phyloP scores from a whole-genome alignment of 2,797 vertebrate species.

The Lepus oiostolus region DNA sequence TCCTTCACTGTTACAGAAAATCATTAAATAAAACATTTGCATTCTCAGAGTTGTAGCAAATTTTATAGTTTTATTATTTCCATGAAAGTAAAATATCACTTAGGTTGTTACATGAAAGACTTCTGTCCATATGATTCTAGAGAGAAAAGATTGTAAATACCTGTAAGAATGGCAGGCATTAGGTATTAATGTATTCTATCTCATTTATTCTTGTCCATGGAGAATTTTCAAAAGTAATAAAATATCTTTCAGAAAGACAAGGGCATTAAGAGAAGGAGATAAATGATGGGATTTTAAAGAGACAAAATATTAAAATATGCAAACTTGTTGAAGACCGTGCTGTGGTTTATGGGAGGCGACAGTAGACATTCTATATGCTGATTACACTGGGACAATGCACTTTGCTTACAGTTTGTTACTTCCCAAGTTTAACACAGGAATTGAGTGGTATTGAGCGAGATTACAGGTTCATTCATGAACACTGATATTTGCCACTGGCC shows the following conservation, averaged over 20 bases:
- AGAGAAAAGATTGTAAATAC: constrained; percentile 32
- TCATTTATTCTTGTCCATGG: not conserved
- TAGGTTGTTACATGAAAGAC: not conserved
- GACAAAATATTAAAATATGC: not conserved
- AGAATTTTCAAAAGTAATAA: constrained; percentile 3
- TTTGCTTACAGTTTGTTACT: not conserved
- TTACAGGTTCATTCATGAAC: not conserved
- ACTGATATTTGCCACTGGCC: not conserved
- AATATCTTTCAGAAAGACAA: constrained; percentile 18
- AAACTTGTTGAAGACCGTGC: not conserved
- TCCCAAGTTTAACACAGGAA: not conserved
- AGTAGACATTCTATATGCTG: not conserved
- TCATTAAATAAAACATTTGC: constrained; percentile 2
- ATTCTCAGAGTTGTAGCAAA: constrained; percentile 9
- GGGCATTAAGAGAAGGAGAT: not conserved
- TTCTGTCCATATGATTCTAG: not conserved
- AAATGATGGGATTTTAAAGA: constrained; percentile 38
- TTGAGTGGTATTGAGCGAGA: not conserved
- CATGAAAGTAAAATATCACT: constrained; percentile 12
- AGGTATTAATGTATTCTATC: constrained; percentile 26
- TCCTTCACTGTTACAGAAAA: constrained; percentile 6
- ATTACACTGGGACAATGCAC: not conserved
- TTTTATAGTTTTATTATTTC: constrained; percentile 28
- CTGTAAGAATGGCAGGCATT: not conserved
- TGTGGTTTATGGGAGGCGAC: not conserved